Evolutionary conservation across 2,797 vertebrate species (phyloP), one percentile per base, ranked within the genome.

Genomic region (Amniataba percoides): DNA sequence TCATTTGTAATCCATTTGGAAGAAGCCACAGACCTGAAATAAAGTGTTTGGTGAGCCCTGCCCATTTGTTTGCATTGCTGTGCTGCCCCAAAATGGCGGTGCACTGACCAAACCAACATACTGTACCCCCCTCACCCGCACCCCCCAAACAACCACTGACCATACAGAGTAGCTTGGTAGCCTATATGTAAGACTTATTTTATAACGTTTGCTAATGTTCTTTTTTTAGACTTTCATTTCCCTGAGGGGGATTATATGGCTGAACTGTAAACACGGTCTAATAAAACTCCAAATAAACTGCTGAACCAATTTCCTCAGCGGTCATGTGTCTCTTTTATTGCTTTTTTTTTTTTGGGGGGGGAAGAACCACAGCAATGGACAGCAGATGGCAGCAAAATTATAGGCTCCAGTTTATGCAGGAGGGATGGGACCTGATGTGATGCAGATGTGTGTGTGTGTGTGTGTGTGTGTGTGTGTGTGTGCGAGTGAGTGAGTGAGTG

Each of bases 231-330:
- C 51, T 84, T 90, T 87, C 36, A 80, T 84, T 90, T 90, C 89
- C 72, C 72, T 71, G 80, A 64, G 34, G 65, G 64, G 64, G 77
- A 79, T 85, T 78, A 71, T 72, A 82, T 80, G 81, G 82, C 88
- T 74, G 85, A 86, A 88, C 80, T 93, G 89, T 92, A 91, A 91
- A 85, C 81, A 84, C 60, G 53, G 82, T 87, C 78, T 87, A 69
- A 89, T 88, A 84, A 90, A 90, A 92, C 65, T 88, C 78, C 77
- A 86, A 94, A 92, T 93, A 94, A 94, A 94, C 67, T 87, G 66
- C 77, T 90, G 79, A 89, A 89, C 55, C 70, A 49, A 71, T 81
- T 86, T 81, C 72, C 75, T 87, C 46, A 0, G 70, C 68, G 70
- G 61, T 78, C 65, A 31, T 81, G 42, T 83, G 71, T 79, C 53